These are phyloP conservation scores for Limulus polyphemus DNA, from an alignment of 2,888 invertebrate genomes.

Conservation along the genomic window DNA sequence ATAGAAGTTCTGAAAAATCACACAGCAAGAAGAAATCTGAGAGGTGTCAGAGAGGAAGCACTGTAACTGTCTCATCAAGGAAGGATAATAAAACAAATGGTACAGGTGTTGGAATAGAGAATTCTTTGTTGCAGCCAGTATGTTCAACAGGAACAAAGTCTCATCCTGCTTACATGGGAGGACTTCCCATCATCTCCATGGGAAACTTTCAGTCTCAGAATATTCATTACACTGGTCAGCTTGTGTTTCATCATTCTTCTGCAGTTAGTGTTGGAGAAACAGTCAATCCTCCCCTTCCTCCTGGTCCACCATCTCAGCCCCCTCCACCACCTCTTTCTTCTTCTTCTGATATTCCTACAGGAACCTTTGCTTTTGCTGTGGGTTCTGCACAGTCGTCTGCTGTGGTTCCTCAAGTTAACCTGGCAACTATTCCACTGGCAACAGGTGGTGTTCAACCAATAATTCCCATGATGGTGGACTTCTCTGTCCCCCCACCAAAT, in stretches of 20 bases:
- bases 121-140: no score
- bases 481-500: constrained; percentile 4
- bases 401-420: neutral
- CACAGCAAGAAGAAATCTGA: no score
- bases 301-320: neutral
- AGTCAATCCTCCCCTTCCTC: neutral
- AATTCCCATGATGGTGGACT: constrained; percentile 1
- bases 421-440: neutral
- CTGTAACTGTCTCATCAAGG: no score
- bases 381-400: neutral
- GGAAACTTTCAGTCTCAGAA: no score
- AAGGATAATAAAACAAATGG: no score
- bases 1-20: no score
- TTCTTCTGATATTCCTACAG: neutral
- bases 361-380: neutral
- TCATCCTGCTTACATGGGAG: no score
- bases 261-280: neutral
- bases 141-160: no score
- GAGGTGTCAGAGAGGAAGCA: no score
- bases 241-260: neutral
- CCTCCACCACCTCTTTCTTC: neutral
- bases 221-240: neutral
- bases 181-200: no score
- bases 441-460: neutral
- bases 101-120: no score